A percentile compares a stretch with the other conserved stretches of the same genome.
These are phyloP conservation scores for Phragmatobia fuliginosa DNA, from an alignment of 2,888 invertebrate species.

Conservation along the genomic window DNA sequence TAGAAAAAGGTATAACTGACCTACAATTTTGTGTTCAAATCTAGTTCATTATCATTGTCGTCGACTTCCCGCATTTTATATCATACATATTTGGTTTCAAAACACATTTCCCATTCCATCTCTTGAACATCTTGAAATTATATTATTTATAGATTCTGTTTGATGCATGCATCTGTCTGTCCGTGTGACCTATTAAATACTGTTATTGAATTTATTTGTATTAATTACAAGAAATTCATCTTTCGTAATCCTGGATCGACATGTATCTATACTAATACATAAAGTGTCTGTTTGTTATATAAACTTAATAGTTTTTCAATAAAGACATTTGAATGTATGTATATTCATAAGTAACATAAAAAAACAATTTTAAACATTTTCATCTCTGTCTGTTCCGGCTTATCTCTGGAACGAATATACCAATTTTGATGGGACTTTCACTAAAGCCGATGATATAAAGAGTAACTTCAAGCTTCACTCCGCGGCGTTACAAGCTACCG, in stretches of 20 bases:
- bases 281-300: too few relatives aligned
- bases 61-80: neutral
- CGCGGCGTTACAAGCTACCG: too few relatives aligned
- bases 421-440: too few relatives aligned
- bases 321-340: too few relatives aligned
- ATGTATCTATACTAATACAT: neutral
- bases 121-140: slow-evolving; percentile 30
- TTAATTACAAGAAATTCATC: neutral
- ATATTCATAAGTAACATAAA: too few relatives aligned
- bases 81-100: slow-evolving; percentile 1
- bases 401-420: too few relatives aligned
- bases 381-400: too few relatives aligned
- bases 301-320: too few relatives aligned
- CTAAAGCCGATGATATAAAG: too few relatives aligned
- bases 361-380: too few relatives aligned
- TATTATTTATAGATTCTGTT: slow-evolving; percentile 33
- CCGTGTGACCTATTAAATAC: slow-evolving; percentile 20
- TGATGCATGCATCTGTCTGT: slow-evolving; percentile 17
- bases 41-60: neutral
- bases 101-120: neutral
- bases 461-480: too few relatives aligned
- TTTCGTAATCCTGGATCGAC: neutral
- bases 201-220: neutral
- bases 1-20: too few relatives aligned
- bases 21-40: neutral